phyloP scores from a whole-genome alignment of 2,888 invertebrate species.

The Metallyticus violacea region DNA sequence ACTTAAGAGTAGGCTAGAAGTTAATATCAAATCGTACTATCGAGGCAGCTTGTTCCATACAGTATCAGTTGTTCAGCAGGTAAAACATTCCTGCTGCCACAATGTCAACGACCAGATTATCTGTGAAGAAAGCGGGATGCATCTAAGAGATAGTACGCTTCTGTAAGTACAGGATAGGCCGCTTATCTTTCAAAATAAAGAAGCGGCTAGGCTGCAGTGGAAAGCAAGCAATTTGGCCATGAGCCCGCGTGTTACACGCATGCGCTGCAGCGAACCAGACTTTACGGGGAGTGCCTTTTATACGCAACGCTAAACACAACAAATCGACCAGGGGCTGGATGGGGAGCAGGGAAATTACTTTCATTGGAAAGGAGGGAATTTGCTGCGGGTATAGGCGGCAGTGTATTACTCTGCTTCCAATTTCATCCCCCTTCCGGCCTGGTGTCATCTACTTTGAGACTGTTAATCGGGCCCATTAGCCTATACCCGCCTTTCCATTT shows the following conservation, averaged over 20 bases:
- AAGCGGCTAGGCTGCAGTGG: too few species aligned
- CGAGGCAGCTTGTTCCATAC: too few species aligned
- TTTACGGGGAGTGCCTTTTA: background rate
- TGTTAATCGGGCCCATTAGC: background rate
- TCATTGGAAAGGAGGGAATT: background rate
- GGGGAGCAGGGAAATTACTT: background rate
- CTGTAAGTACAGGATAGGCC: background rate
- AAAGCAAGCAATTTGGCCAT: background rate
- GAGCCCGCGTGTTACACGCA: background rate
- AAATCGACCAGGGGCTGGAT: background rate
- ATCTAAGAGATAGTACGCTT: background rate
- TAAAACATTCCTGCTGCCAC: too few species aligned
- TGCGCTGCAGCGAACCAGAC: background rate
- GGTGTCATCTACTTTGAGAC: background rate
- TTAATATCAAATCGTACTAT: too few species aligned
- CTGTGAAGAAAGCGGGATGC: too few species aligned
- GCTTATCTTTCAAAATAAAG: too few species aligned
- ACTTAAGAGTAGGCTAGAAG: too few species aligned
- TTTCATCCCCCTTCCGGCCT: background rate
- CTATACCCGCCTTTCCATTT: background rate
- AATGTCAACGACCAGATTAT: too few species aligned
- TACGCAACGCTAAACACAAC: background rate
- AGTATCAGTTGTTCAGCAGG: too few species aligned
- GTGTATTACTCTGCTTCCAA: background rate
- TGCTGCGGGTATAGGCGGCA: background rate